Evolutionary conservation across 2,113 vertebrate species (phyloP).

Genomic region (Mandrillus leucophaeus): DNA sequence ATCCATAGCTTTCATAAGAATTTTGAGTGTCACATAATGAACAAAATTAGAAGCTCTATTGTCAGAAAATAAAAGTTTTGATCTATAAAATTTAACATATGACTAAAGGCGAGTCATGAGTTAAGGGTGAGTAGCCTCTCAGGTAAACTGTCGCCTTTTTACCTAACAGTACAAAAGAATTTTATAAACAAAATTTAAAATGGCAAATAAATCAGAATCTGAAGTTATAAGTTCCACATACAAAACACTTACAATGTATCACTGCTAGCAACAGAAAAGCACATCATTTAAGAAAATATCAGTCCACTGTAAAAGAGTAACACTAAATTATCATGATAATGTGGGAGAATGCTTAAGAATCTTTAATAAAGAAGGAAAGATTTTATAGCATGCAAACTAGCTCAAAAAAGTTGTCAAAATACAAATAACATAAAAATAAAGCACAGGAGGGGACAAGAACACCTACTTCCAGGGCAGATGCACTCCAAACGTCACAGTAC

Average conservation of each 20-base stretch:
- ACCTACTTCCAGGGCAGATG: neutral
- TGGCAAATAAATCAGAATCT: neutral
- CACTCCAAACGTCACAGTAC: neutral
- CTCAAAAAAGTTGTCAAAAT: neutral
- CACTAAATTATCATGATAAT: neutral
- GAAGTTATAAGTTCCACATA: neutral
- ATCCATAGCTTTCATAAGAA: neutral
- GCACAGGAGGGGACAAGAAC: neutral
- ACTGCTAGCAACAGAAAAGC: neutral
- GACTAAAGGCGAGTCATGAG: neutral
- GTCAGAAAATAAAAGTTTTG: neutral
- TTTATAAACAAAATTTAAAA: neutral
- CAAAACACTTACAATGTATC: neutral
- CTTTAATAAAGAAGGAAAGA: neutral
- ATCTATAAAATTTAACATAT: neutral
- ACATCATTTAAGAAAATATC: neutral
- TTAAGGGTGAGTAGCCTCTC: neutral
- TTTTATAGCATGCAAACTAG: neutral
- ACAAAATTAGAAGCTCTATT: neutral
- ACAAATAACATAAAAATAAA: neutral
- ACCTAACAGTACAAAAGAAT: neutral
- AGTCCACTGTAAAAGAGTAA: neutral
- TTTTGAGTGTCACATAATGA: neutral
- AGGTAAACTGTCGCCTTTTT: neutral
- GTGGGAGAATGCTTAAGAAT: neutral